Percentiles rank a stretch among this genome's conserved stretches.
Conservation (phyloP, 2,888 invertebrate genomes). For the Stegophylla sp. region DNA sequence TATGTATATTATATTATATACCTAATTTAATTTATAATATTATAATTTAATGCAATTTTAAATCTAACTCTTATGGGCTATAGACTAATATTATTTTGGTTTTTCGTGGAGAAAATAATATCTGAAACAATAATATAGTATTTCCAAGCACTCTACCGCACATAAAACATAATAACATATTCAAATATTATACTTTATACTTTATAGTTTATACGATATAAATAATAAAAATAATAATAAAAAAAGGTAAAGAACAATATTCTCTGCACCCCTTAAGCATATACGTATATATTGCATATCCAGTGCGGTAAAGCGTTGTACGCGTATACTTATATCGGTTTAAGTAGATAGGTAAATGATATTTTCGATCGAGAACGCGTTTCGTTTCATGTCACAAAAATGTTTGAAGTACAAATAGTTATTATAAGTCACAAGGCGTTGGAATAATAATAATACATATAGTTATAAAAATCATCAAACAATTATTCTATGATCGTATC, state of each 20-base stretch:
- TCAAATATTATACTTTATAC: too few species aligned
- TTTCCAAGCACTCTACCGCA: constrained; percentile 18
- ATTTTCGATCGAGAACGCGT: neutral
- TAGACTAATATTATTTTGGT: neutral
- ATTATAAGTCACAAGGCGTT: neutral
- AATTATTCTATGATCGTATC: constrained; percentile 1
- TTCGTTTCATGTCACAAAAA: neutral
- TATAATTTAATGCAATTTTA: neutral
- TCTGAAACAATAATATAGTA: constrained; percentile 23
- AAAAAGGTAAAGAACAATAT: constrained; percentile 26
- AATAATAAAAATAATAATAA: neutral
- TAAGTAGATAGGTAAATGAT: neutral
- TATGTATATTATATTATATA: constrained; percentile 14
- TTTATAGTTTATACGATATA: too few species aligned
- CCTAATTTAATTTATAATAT: neutral
- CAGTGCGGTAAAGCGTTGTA: too few species aligned
- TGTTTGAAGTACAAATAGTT: neutral
- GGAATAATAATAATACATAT: constrained; percentile 2
- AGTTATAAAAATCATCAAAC: neutral
- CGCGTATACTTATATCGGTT: too few species aligned
- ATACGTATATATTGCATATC: neutral
- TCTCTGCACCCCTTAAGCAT: neutral
- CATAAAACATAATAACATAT: too few species aligned
- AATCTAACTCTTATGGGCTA: neutral
- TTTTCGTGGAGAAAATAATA: neutral